These are phyloP conservation scores for Hyaena hyaena DNA, from an alignment of 2,113 vertebrate species.

Conservation along the genomic window DNA sequence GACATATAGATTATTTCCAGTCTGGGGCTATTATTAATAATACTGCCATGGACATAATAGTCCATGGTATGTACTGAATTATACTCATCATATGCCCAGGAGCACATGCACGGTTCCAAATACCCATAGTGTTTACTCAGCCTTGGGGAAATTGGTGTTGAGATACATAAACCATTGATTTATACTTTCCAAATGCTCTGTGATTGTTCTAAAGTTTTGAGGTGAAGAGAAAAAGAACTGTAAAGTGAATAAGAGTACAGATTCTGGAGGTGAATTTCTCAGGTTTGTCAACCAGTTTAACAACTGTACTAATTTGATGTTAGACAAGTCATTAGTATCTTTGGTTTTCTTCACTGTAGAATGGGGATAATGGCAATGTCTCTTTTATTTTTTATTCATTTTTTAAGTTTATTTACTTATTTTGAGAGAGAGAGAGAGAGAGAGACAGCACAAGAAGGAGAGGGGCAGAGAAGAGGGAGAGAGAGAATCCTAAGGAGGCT, in stretches of 20 bases:
- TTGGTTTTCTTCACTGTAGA: neutral
- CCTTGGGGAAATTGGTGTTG: neutral
- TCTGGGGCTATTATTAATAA: neutral
- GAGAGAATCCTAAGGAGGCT: neutral
- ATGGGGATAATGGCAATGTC: neutral
- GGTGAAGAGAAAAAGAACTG: neutral
- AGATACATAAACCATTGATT: neutral
- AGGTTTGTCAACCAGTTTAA: neutral
- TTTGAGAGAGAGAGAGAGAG: neutral
- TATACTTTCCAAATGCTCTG: neutral
- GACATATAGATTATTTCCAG: neutral
- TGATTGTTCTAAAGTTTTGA: neutral
- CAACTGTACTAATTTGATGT: neutral
- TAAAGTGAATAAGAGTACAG: neutral
- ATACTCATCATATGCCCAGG: neutral
- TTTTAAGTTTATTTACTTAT: neutral
- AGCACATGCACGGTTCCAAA: neutral
- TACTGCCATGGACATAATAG: neutral
- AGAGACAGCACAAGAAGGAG: neutral
- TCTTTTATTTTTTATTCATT: neutral
- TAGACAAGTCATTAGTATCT: neutral
- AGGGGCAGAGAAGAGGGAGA: neutral
- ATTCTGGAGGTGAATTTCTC: neutral
- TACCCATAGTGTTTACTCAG: neutral
- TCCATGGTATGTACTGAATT: neutral